phyloP scores from a whole-genome alignment of 37 sponge, comb jelly and placozoan species.

The Hormiphora californensis region DNA sequence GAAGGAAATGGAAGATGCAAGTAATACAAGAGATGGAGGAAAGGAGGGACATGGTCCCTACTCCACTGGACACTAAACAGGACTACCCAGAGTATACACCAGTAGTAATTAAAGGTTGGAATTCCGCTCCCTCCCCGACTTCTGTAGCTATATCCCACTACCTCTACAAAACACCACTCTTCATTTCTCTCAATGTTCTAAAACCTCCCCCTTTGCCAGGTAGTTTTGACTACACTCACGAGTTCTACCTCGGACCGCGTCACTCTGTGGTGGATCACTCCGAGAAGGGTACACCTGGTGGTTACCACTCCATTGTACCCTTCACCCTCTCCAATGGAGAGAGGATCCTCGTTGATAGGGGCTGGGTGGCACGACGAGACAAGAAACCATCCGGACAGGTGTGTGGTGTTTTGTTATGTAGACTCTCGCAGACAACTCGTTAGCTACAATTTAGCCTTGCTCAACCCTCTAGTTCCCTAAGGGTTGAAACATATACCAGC shows the following conservation, averaged over 20 bases:
- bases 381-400: too few relatives aligned
- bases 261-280: background rate
- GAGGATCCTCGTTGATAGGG: slow-evolving; percentile 39
- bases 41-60: background rate
- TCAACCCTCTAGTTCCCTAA: too few relatives aligned
- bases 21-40: slow-evolving; percentile 14
- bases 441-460: too few relatives aligned
- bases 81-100: slow-evolving; percentile 44
- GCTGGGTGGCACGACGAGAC: background rate
- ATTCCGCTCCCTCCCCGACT: too few relatives aligned
- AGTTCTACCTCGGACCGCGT: slow-evolving; percentile 43
- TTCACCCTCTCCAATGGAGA: background rate
- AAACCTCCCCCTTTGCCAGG: slow-evolving; percentile 17
- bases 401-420: too few relatives aligned
- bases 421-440: too few relatives aligned
- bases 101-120: slow-evolving; percentile 1
- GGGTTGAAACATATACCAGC: too few relatives aligned
- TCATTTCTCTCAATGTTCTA: too few relatives aligned
- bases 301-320: slow-evolving; percentile 43
- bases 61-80: background rate
- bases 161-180: too few relatives aligned
- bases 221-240: background rate
- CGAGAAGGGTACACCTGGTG: slow-evolving; percentile 27
- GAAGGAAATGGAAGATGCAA: slow-evolving; percentile 14
- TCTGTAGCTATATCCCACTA: too few relatives aligned